Base-by-base conservation (phyloP, 2,888 invertebrate species). In the Sesamia inferens region DNA sequence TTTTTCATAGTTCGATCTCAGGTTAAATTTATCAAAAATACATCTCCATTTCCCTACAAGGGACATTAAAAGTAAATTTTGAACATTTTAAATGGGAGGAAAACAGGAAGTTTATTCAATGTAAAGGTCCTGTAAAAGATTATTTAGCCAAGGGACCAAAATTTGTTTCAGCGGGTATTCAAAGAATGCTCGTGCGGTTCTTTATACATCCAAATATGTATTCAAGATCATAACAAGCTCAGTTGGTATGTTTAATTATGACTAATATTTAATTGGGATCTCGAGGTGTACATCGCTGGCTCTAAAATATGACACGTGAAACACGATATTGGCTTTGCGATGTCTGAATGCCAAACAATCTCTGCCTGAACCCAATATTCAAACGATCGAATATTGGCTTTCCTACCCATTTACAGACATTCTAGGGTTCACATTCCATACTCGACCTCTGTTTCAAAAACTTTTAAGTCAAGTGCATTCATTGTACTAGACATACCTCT, bases 171-270 rank as follows among this genome's bases (percentile, higher is more conserved):
- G 13, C 42, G 44, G 19, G 55, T 62, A 39, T 78, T 57, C 2
- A 57, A 7, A 76, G 57, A 68, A 39, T 13, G 16, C 47, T 44
- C 54, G 5, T 57, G 44, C 22, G 13, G 44, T 58, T 62, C 47
- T 63, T 61, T 48, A 59, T 70, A 42, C 64, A 51, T 67, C 22
- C 47, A 61, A 80, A 82, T 78, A 64, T 73, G 70, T 80, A 48
- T 55, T 65, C 76, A 64, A 65, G 72, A 83, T 81, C 68, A 55
- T 80, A 68, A 70, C 72, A 59, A 76, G 65, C 70, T 71, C 76
- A 68, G 51, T 72, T 80, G 84, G 71, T 61, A 80, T 76, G 70
- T 71, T 72, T 75, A 83, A 76, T 79, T 83, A 83, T 80, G 83
- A 81, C 81, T 71, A 83, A 83, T 68, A 70, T 75, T 79, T 83